phyloP scores from a whole-genome alignment of 2,797 vertebrate species.

The Varecia variegata region DNA sequence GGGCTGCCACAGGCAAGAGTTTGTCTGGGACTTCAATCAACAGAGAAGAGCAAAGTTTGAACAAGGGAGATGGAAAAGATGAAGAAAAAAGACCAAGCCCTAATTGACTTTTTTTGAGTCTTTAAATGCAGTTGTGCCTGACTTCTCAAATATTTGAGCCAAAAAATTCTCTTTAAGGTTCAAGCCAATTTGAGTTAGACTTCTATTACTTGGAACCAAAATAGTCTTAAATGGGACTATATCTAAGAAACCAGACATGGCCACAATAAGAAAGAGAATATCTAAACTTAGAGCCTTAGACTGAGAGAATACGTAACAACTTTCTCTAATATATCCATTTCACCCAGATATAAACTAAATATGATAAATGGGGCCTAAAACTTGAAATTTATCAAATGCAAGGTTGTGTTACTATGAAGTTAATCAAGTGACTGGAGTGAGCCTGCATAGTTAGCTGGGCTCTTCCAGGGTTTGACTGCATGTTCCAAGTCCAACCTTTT shows the following conservation, averaged over 20 bases:
- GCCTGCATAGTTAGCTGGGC: background rate
- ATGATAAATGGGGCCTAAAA: background rate
- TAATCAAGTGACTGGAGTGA: background rate
- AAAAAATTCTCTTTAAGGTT: background rate
- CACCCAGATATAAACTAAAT: background rate
- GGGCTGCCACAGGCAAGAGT: background rate
- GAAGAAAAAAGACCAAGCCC: background rate
- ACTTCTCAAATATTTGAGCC: conserved; percentile 33
- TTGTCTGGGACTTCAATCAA: background rate
- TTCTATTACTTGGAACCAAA: conserved; percentile 11
- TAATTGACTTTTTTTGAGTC: background rate
- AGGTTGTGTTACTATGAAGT: background rate
- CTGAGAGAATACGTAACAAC: background rate
- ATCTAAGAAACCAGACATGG: background rate
- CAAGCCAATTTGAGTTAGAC: background rate
- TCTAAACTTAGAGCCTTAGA: background rate
- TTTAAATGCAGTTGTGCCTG: background rate
- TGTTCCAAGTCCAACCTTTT: background rate
- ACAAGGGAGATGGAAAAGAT: background rate
- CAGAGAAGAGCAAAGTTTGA: background rate
- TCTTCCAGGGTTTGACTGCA: background rate
- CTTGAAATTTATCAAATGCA: background rate
- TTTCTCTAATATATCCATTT: background rate
- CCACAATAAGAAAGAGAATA: background rate
- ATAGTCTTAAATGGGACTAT: background rate